These are phyloP conservation scores for Globodera rostochiensis DNA, from an alignment of 1,140 invertebrate genomes.

Conservation along the genomic window DNA sequence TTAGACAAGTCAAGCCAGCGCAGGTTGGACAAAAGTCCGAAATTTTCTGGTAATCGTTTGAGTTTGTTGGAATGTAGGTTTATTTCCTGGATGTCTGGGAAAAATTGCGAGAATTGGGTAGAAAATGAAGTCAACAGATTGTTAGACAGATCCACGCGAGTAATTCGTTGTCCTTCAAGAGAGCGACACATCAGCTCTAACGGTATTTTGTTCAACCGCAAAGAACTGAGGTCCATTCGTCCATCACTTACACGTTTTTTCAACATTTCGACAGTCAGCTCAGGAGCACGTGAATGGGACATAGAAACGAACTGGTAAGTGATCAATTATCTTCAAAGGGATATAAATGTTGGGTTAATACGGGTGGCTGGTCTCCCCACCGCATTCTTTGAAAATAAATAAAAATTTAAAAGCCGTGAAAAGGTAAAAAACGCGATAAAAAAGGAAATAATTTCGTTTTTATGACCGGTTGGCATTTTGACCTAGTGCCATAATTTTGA, in stretches of 20 bases:
- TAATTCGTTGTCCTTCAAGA: constrained; percentile 22
- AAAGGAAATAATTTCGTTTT: too few relatives aligned
- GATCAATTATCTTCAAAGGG: too few relatives aligned
- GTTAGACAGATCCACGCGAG: constrained; percentile 2
- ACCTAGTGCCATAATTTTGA: too few relatives aligned
- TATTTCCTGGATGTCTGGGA: constrained; percentile 10
- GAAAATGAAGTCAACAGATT: constrained; percentile 15
- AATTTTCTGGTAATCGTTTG: constrained; percentile 15
- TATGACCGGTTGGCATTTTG: too few relatives aligned
- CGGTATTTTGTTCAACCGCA: constrained; percentile 15
- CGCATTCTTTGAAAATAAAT: too few relatives aligned
- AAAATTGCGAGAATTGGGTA: constrained; percentile 12
- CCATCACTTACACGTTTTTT: constrained; percentile 19
- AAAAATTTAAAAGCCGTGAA: too few relatives aligned
- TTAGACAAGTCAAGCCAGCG: constrained; percentile 18
- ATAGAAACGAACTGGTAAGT: not conserved
- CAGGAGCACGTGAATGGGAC: not conserved
- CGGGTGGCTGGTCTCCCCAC: too few relatives aligned
- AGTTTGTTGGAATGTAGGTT: constrained; percentile 17
- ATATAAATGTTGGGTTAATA: too few relatives aligned
- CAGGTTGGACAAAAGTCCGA: not conserved
- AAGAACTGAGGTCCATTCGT: constrained; percentile 15
- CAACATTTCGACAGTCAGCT: constrained; percentile 17
- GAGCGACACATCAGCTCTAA: constrained; percentile 23
- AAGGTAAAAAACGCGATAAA: too few relatives aligned